Conservation (phyloP, 2,797 vertebrate genomes). For the Falco concolor region DNA sequence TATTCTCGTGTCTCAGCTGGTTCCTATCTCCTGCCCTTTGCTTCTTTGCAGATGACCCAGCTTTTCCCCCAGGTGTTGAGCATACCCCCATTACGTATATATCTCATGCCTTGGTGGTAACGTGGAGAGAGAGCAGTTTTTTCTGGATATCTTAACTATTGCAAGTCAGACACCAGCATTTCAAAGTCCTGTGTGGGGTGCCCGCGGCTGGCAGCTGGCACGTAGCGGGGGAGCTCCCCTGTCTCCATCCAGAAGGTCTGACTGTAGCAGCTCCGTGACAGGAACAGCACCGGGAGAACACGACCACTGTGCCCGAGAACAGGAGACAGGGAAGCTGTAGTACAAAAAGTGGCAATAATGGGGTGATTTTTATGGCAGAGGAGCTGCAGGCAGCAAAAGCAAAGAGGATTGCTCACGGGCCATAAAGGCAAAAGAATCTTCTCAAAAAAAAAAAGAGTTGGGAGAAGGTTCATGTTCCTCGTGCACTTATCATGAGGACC, state of each 20-base stretch:
- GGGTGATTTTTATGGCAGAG: background rate
- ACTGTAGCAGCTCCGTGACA: fast-evolving
- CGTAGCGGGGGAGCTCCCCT: background rate
- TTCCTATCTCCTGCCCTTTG: background rate
- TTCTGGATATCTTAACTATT: background rate
- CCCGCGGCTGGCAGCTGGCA: fast-evolving
- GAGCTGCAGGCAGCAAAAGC: background rate
- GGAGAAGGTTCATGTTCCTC: background rate
- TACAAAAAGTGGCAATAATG: background rate
- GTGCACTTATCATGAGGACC: fast-evolving
- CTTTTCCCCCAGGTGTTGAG: background rate
- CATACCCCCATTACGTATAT: fast-evolving
- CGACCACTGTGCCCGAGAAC: fast-evolving
- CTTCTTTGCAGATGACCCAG: background rate
- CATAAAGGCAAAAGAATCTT: background rate
- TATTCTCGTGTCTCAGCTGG: fast-evolving
- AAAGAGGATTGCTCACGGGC: background rate
- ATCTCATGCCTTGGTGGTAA: background rate
- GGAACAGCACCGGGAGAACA: background rate
- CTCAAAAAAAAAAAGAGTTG: background rate
- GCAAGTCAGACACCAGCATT: background rate
- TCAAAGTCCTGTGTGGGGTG: background rate
- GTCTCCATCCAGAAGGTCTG: background rate
- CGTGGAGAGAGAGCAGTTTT: background rate
- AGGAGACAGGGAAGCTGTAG: background rate